A percentile compares a stretch with the other conserved stretches of the same genome.
Evolutionary conservation across 2,113 vertebrate genomes (phyloP).

Genomic region (Formicarius rufipectus): DNA sequence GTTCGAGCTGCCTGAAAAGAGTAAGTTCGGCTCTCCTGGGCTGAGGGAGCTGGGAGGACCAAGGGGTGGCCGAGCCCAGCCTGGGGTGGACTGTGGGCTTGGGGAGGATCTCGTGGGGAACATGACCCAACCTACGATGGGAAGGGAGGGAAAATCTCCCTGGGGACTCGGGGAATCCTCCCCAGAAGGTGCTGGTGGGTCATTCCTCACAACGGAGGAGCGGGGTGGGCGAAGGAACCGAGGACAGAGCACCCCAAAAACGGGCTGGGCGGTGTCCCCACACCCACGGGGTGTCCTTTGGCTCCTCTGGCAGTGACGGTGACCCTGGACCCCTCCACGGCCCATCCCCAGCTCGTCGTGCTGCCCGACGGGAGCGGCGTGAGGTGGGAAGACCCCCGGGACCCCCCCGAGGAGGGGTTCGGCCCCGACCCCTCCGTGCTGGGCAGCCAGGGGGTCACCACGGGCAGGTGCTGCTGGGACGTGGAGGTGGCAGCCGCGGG

Average conservation of each 20-base stretch:
- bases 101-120: no score
- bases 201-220: no score
- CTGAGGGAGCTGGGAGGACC: not conserved
- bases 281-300: no score
- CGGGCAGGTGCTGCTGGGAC: slow-evolving; percentile 4
- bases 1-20: slow-evolving; percentile 3
- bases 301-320: not conserved
- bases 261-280: no score
- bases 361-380: not conserved
- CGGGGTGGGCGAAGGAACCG: not conserved
- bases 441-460: not conserved
- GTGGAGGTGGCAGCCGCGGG: not conserved
- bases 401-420: not conserved
- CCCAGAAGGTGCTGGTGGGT: no score
- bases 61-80: no score
- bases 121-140: no score
- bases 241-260: no score
- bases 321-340: not conserved
- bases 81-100: no score
- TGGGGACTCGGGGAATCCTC: no score
- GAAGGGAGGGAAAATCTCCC: fast-evolving
- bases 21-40: not conserved
- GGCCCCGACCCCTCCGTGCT: not conserved
- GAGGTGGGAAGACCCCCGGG: not conserved
- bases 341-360: not conserved